These are phyloP conservation scores for Saxidomus purpurata DNA, from an alignment of 1,140 invertebrate genomes.

Conservation along the genomic window DNA sequence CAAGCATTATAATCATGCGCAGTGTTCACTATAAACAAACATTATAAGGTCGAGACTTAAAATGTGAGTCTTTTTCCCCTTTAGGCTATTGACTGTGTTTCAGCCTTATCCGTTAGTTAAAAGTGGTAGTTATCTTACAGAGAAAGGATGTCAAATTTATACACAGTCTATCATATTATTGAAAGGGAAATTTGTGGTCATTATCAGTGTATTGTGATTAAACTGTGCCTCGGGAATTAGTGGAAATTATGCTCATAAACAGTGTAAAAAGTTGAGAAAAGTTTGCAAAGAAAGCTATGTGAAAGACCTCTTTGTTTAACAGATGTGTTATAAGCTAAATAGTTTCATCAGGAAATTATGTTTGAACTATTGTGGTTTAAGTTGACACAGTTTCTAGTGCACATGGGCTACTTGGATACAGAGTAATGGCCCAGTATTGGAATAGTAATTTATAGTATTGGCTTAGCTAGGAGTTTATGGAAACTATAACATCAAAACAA, in stretches of 20 bases:
- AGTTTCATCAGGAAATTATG: background rate
- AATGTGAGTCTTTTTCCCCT: constrained; percentile 45
- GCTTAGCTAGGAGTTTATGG: too few relatives aligned
- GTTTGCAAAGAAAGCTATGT: background rate
- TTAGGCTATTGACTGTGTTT: constrained; percentile 38
- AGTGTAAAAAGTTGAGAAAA: background rate
- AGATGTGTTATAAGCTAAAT: too few relatives aligned
- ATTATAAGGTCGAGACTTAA: constrained; percentile 19
- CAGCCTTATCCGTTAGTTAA: constrained; percentile 22
- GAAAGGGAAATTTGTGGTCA: constrained; percentile 29
- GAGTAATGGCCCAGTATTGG: background rate
- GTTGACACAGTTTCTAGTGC: background rate
- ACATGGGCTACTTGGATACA: constrained; percentile 17
- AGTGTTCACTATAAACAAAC: background rate
- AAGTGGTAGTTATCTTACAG: constrained; percentile 14
- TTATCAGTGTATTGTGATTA: constrained; percentile 4
- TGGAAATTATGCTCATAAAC: background rate
- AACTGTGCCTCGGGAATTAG: background rate
- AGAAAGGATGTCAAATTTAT: constrained; percentile 24
- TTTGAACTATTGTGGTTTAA: background rate
- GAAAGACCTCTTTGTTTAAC: too few relatives aligned
- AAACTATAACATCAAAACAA: too few relatives aligned
- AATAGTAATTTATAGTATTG: background rate
- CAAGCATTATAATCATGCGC: background rate
- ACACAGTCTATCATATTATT: constrained; percentile 36